Evolutionary conservation across 2,888 invertebrate genomes (phyloP).

Genomic region (Anoncus sp.): DNA sequence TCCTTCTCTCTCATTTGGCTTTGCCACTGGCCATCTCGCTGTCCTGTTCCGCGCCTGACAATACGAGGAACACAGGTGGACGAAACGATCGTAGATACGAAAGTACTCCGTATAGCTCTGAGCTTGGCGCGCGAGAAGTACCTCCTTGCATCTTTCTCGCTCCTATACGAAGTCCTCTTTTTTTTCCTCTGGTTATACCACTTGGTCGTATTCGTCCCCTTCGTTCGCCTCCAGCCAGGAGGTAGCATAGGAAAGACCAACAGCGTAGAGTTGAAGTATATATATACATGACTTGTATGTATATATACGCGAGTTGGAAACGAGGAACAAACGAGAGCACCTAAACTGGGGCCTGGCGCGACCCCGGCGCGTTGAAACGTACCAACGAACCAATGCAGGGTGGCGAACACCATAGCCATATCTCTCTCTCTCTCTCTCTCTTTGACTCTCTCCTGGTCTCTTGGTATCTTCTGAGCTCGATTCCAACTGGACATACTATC

Average conservation of each 20-base stretch:
- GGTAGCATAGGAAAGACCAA: conserved; percentile 35
- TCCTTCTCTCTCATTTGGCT: conserved; percentile 28
- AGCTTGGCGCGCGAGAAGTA: conserved; percentile 52
- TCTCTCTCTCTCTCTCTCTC: conserved; percentile 28
- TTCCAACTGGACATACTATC: conserved; percentile 39
- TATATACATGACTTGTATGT: conserved; percentile 22
- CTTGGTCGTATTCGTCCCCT: neutral
- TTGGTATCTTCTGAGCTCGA: conserved; percentile 31
- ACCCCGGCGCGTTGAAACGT: conserved; percentile 69
- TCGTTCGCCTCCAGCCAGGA: conserved; percentile 18
- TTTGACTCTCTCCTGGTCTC: conserved; percentile 2
- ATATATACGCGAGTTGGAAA: conserved; percentile 74
- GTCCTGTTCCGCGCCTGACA: conserved; percentile 76
- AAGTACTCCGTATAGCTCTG: conserved; percentile 53
- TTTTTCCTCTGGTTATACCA: conserved; percentile 25
- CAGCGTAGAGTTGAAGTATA: conserved; percentile 32
- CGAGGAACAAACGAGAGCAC: conserved; percentile 82
- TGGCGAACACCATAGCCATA: conserved; percentile 33
- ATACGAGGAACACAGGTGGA: conserved; percentile 82
- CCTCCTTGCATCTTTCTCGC: conserved; percentile 48
- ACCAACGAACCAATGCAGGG: conserved; percentile 44
- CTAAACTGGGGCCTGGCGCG: conserved; percentile 74
- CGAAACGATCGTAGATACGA: conserved; percentile 66
- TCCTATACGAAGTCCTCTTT: conserved; percentile 9
- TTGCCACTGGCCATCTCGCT: conserved; percentile 12